Evolutionary conservation across 2,888 invertebrate genomes (phyloP).

Genomic region (Syritta pipiens): DNA sequence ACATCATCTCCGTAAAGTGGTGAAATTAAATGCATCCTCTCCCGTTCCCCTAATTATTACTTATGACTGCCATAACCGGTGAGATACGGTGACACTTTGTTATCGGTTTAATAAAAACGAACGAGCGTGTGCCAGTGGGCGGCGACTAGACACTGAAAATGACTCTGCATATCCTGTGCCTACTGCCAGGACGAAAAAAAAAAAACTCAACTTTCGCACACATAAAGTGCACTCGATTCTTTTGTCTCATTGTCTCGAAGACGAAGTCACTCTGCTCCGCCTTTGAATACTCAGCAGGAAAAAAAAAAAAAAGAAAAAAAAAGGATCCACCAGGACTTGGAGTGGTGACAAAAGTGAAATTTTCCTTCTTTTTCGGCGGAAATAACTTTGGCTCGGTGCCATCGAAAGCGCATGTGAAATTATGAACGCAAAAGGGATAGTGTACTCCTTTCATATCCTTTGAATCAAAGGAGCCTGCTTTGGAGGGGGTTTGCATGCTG

Average conservation of each 20-base stretch:
- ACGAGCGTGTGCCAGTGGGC: background rate
- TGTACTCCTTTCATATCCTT: constrained; percentile 17
- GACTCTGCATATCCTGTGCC: constrained; percentile 36
- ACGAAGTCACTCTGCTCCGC: constrained; percentile 47
- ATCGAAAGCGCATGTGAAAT: constrained; percentile 37
- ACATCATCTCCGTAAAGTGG: constrained; percentile 16
- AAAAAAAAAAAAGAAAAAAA: too few relatives aligned
- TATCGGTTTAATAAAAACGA: constrained; percentile 17
- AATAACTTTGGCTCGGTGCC: constrained; percentile 51
- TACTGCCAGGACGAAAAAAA: constrained; percentile 30
- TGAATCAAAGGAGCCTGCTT: constrained; percentile 9
- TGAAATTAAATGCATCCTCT: constrained; percentile 1
- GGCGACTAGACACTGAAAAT: constrained; percentile 12
- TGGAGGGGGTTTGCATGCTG: too few relatives aligned
- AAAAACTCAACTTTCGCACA: background rate
- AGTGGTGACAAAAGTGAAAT: constrained; percentile 52
- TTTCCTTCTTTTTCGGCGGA: constrained; percentile 14
- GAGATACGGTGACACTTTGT: constrained; percentile 4
- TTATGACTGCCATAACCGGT: constrained; percentile 10
- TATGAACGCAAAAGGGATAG: constrained; percentile 47
- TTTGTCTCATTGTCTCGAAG: constrained; percentile 47
- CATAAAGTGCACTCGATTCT: constrained; percentile 14
- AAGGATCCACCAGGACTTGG: constrained; percentile 34
- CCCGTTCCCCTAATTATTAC: constrained; percentile 39
- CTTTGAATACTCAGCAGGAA: too few relatives aligned